These are phyloP conservation scores for Tachina lurida DNA, from an alignment of 2,888 invertebrate genomes.

Conservation along the genomic window DNA sequence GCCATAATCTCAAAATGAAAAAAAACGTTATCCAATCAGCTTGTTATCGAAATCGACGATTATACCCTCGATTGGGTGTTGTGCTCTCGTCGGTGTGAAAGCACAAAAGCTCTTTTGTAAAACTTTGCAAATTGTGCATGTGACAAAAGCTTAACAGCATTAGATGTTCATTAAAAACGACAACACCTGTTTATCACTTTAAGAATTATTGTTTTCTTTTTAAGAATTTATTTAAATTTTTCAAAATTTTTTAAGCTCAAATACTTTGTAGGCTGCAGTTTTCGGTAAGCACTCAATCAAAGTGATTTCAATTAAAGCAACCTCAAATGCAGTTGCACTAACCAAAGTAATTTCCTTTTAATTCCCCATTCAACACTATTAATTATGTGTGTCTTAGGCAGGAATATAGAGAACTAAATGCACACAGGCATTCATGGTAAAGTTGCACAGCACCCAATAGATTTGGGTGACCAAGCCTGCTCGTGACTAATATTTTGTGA, in stretches of 20 bases:
- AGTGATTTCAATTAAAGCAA: conserved; percentile 48
- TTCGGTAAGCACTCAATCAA: conserved; percentile 19
- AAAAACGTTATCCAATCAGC: too few relatives aligned
- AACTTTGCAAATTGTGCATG: too few relatives aligned
- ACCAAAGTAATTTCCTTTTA: conserved; percentile 40
- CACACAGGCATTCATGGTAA: neutral
- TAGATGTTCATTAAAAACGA: too few relatives aligned
- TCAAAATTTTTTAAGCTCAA: neutral
- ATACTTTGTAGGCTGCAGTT: conserved; percentile 2
- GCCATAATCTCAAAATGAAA: too few relatives aligned
- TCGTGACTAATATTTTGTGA: neutral
- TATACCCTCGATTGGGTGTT: too few relatives aligned
- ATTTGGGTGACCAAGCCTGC: too few relatives aligned
- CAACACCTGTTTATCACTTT: neutral
- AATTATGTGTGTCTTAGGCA: conserved; percentile 18
- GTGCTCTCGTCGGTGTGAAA: too few relatives aligned
- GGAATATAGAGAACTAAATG: too few relatives aligned
- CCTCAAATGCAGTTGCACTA: conserved; percentile 36
- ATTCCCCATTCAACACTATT: conserved; percentile 30
- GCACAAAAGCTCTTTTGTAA: too few relatives aligned
- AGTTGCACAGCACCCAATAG: too few relatives aligned
- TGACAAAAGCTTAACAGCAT: too few relatives aligned
- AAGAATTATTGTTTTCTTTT: neutral
- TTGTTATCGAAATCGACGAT: too few relatives aligned
- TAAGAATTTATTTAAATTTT: neutral